Percentiles rank a stretch among this genome's conserved stretches.
Conservation (phyloP, 2,888 invertebrate genomes). For the Crematogaster levior region DNA sequence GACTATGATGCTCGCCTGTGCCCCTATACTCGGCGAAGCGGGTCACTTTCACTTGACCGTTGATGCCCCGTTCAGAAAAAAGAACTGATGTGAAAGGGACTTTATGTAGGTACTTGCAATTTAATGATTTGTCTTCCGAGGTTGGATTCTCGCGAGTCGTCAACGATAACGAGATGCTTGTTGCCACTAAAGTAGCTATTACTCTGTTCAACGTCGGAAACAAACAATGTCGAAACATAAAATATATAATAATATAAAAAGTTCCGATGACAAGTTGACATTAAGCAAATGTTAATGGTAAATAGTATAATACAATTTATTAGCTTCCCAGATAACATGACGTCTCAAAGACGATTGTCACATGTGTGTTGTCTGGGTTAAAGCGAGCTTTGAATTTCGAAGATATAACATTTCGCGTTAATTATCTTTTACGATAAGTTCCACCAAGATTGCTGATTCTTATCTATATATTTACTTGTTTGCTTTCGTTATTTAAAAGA, state of each 20-base stretch:
- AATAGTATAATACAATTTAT: not conserved
- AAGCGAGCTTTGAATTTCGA: not conserved
- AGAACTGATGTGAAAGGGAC: slow-evolving; percentile 32
- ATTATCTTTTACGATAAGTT: not conserved
- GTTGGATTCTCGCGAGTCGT: not conserved
- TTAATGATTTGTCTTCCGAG: slow-evolving; percentile 39
- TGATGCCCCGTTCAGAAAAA: slow-evolving; percentile 52
- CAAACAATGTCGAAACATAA: not conserved
- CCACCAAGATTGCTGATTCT: not conserved
- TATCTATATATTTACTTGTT: not conserved
- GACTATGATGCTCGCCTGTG: slow-evolving; percentile 25
- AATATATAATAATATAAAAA: not conserved
- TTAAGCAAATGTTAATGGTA: not conserved
- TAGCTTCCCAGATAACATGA: too few species aligned
- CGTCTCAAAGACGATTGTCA: too few species aligned
- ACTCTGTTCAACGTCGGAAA: not conserved
- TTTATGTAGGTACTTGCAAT: slow-evolving; percentile 29
- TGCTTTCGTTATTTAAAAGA: not conserved
- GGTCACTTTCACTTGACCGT: slow-evolving; percentile 74
- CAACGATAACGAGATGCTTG: not conserved
- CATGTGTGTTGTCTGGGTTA: too few species aligned
- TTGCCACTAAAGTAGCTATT: not conserved
- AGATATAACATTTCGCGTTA: too few species aligned
- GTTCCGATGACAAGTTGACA: not conserved
- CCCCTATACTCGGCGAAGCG: slow-evolving; percentile 46